Base-by-base conservation (phyloP, 2,113 vertebrate genomes). In the Oceanites oceanicus region DNA sequence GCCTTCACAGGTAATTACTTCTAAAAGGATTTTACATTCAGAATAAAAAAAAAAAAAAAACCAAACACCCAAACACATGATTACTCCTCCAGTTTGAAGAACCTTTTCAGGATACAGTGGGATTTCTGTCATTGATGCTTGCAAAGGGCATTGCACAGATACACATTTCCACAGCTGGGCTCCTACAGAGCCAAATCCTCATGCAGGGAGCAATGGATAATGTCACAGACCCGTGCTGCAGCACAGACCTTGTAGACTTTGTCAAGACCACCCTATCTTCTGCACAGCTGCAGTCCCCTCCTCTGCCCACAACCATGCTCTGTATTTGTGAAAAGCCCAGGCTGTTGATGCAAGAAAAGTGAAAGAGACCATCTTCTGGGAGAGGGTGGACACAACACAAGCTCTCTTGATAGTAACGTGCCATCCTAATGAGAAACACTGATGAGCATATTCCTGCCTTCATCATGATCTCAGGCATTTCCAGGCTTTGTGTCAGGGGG, bases 201-300 rank as follows among this genome's bases (percentile, higher is more conserved):
- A 15, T 14, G 22, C 7, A 75, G 45, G 67, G 68, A 75, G 36
- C 44, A 44, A 11, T 0, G 66, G 80, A 36, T 47, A 61, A 68
- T 7, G 27, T 53, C 72, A 44, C 10, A 82, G 36, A 18, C 34
- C 36, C 0, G 0, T 44, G 58, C n/a, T 19, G 9, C 1, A 0
- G 61, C 52, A 53, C 75, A 38, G 70, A 78, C 26, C n/a, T 81
- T 79, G 29, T 12, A 44, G 42, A 25, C 13, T 88, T 82, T 72
- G 36, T 66, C 49, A 91, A 23, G 16, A 42, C 16, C n/a, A 22
- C 21, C 10, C 38, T 40, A 9, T n/a, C 65, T 76, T 49, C 52
- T 89, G 29, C 36, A 55, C n/a, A 82, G n/a, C 47, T 65, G n/a
- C 78, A 70, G 45, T 10, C 13, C 26, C 40, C 20, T 70, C n/a